These are phyloP conservation scores for Hormaphis cornu DNA, from an alignment of 1,140 invertebrate species.

Conservation along the genomic window DNA sequence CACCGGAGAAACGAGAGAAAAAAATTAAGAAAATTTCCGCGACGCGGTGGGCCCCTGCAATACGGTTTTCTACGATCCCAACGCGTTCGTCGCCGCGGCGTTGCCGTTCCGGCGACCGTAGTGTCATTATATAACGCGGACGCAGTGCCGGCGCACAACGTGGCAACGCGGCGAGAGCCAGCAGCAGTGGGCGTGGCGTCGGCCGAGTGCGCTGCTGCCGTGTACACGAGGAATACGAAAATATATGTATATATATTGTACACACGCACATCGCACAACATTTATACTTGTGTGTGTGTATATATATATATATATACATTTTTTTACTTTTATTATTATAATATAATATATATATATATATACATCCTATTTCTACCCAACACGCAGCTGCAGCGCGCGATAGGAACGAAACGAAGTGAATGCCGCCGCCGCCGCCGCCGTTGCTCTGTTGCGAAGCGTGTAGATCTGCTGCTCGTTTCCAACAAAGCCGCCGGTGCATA, in stretches of 20 bases:
- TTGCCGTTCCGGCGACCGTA: conserved; percentile 2
- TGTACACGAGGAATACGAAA: conserved; percentile 5
- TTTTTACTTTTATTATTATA: too few species aligned
- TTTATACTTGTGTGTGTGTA: too few species aligned
- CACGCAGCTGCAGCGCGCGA: conserved; percentile 20
- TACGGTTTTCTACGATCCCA: conserved; percentile 23
- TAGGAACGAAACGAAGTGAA: conserved; percentile 30
- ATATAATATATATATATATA: conserved; percentile 7
- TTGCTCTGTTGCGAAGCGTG: conserved; percentile 11
- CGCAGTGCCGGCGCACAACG: neutral
- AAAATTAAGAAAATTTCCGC: conserved; percentile 2
- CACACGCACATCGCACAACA: neutral
- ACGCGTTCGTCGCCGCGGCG: neutral
- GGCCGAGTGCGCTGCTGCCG: neutral
- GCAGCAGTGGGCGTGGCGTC: conserved; percentile 23
- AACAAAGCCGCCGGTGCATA: neutral
- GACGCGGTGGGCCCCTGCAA: conserved; percentile 4
- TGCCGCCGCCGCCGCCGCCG: conserved; percentile 5
- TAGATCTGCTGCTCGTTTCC: neutral
- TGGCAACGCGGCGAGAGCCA: conserved; percentile 4
- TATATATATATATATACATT: neutral
- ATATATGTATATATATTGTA: conserved; percentile 11
- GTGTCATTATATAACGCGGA: conserved; percentile 25
- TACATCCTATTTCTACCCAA: conserved; percentile 18
- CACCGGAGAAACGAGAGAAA: too few species aligned